A percentile compares a stretch with the other conserved stretches of the same genome.
These are phyloP conservation scores for Leguminivora glycinivorella DNA, from an alignment of 1,140 invertebrate species.

Conservation along the genomic window DNA sequence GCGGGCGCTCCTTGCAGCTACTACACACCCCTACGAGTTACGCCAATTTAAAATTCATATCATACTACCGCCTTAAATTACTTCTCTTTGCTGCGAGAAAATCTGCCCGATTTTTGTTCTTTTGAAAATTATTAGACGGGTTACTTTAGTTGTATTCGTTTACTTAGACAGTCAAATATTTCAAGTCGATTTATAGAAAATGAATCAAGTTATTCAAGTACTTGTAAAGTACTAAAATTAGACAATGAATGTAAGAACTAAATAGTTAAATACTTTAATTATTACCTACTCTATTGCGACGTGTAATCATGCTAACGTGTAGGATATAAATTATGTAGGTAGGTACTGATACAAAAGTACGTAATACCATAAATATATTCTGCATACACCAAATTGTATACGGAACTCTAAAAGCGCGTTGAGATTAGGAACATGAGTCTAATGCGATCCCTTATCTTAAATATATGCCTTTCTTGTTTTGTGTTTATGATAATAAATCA, in stretches of 20 bases:
- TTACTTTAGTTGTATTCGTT: too few species aligned
- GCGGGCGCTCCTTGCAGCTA: constrained; percentile 33
- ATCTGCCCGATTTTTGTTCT: constrained; percentile 30
- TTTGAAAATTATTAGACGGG: background rate
- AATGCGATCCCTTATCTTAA: background rate
- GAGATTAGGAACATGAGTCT: constrained; percentile 20
- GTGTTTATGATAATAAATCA: constrained; percentile 43
- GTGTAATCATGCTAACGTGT: too few species aligned
- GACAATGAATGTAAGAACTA: too few species aligned
- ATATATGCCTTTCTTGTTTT: background rate
- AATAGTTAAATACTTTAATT: too few species aligned
- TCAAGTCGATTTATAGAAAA: too few species aligned
- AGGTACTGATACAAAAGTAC: too few species aligned
- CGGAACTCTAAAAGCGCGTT: background rate
- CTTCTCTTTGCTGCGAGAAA: constrained; percentile 41
- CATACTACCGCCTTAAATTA: constrained; percentile 43
- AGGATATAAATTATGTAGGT: too few species aligned
- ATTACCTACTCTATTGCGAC: too few species aligned
- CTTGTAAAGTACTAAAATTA: too few species aligned
- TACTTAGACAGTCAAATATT: too few species aligned
- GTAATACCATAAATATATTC: background rate
- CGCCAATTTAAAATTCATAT: constrained; percentile 53
- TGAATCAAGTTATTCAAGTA: too few species aligned
- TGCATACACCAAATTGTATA: background rate
- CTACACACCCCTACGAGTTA: constrained; percentile 33